Evolutionary conservation across 2,113 vertebrate genomes (phyloP).

Genomic region (Neogale vison): DNA sequence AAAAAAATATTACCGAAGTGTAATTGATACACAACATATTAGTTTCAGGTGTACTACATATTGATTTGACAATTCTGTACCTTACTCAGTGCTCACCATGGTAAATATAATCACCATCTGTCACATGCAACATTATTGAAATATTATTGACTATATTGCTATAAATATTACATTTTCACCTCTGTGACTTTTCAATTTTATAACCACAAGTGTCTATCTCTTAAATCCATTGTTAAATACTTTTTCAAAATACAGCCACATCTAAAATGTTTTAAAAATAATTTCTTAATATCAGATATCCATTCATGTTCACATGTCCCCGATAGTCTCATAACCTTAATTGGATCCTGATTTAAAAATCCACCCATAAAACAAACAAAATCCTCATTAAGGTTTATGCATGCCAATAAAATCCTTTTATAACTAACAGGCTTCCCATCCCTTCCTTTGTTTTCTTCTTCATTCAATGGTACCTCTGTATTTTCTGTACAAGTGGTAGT

Average conservation of each 20-base stretch:
- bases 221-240: not conserved
- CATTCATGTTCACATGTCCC: not conserved
- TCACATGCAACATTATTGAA: not conserved
- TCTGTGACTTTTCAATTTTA: not conserved
- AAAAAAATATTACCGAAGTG: not conserved
- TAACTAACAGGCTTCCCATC: not conserved
- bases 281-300: not conserved
- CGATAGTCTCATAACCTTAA: not conserved
- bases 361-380: not conserved
- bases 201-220: not conserved
- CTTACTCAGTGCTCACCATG: not conserved
- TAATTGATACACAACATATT: not conserved
- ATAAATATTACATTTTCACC: not conserved
- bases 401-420: not conserved
- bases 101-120: not conserved
- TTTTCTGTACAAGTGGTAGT: not conserved
- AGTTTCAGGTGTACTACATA: not conserved
- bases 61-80: not conserved
- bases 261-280: not conserved
- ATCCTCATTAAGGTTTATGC: not conserved
- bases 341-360: not conserved
- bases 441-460: slow-evolving; percentile 29
- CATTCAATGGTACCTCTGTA: not conserved
- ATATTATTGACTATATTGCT: not conserved
- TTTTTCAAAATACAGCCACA: slow-evolving; percentile 7